Evolutionary conservation across 2,797 vertebrate species (phyloP).

Genomic region (Oreochromis grahami): DNA sequence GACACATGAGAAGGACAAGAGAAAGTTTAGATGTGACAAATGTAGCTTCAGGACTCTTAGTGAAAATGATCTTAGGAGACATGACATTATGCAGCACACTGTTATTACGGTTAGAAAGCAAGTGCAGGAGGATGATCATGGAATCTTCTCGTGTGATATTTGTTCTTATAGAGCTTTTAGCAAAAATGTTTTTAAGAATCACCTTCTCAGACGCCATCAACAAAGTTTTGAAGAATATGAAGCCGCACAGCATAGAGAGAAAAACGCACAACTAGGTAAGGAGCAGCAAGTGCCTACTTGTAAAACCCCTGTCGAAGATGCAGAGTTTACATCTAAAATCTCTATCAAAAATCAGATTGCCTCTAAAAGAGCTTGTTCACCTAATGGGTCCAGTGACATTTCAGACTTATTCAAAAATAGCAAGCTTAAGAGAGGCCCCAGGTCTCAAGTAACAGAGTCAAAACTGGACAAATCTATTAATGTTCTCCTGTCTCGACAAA

Average conservation of each 20-base stretch:
- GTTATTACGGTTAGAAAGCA: conserved; percentile 77
- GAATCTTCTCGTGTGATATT: conserved; percentile 80
- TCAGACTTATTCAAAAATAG: conserved; percentile 85
- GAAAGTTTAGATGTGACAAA: conserved; percentile 91
- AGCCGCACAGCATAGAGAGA: conserved; percentile 26
- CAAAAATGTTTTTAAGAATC: conserved; percentile 88
- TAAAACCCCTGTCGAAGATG: conserved; percentile 54
- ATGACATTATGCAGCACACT: conserved; percentile 86
- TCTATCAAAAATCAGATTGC: conserved; percentile 60
- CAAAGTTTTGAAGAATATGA: conserved; percentile 60
- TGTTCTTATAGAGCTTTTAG: conserved; percentile 88
- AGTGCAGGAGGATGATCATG: conserved; percentile 58
- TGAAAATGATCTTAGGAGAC: conserved; percentile 87
- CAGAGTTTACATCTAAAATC: conserved; percentile 65
- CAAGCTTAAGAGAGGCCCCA: conserved; percentile 82
- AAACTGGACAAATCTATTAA: conserved; percentile 86
- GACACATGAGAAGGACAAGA: conserved; percentile 95
- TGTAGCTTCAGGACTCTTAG: conserved; percentile 90
- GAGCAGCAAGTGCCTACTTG: conserved; percentile 32
- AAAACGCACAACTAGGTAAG: conserved; percentile 28
- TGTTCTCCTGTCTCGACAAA: conserved; percentile 80
- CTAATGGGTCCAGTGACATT: conserved; percentile 79
- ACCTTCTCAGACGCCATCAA: conserved; percentile 84
- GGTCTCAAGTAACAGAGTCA: conserved; percentile 81
- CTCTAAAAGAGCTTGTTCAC: conserved; percentile 45